Evolutionary conservation across 2,888 invertebrate genomes (phyloP).

Genomic region (Gibbula magus): DNA sequence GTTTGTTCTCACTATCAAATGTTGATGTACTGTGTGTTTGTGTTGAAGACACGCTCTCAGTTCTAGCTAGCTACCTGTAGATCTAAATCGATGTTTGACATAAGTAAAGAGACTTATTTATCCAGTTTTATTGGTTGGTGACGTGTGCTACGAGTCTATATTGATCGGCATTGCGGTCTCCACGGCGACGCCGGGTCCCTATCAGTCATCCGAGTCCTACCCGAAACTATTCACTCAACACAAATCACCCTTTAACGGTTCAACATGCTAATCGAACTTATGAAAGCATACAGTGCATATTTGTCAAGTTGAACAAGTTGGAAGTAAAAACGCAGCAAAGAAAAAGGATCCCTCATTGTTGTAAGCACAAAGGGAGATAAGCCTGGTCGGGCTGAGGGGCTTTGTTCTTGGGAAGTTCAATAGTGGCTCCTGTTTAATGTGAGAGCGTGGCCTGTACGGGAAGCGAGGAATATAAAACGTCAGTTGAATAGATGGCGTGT

Average conservation of each 20-base stretch:
- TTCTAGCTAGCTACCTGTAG: too few relatives aligned
- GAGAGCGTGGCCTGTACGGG: neutral
- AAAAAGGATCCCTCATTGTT: neutral
- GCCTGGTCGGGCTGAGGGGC: neutral
- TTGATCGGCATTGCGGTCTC: neutral
- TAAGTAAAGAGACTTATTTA: neutral
- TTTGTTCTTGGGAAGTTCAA: neutral
- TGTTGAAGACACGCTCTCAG: too few relatives aligned
- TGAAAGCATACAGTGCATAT: conserved; percentile 4
- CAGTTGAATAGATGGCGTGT: neutral
- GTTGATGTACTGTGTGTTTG: too few relatives aligned
- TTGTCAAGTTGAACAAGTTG: neutral
- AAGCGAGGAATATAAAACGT: neutral
- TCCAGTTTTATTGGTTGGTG: neutral
- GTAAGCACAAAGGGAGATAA: neutral
- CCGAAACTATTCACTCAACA: neutral
- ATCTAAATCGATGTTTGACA: neutral
- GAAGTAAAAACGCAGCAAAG: neutral
- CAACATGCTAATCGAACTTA: neutral
- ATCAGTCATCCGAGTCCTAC: neutral
- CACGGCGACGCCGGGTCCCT: neutral
- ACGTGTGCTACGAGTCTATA: neutral
- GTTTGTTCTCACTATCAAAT: too few relatives aligned
- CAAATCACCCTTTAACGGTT: neutral
- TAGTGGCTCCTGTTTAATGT: neutral